Evolutionary conservation across 2,888 invertebrate genomes (phyloP).

Genomic region (Drosophila cracens): DNA sequence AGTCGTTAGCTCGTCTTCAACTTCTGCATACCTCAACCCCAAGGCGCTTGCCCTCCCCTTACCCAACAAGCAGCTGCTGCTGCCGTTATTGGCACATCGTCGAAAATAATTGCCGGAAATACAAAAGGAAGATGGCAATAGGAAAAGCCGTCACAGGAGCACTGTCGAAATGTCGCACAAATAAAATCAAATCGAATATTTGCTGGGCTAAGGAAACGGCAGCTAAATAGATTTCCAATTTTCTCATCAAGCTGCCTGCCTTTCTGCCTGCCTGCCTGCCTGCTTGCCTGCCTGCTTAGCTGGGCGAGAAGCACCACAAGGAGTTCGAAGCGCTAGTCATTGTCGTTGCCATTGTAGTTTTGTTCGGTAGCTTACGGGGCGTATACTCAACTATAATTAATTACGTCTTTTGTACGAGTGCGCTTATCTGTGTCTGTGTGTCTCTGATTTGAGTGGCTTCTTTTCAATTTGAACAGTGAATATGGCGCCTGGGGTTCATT

Average conservation of each 20-base stretch:
- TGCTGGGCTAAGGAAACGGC: constrained; percentile 42
- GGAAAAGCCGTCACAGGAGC: not conserved
- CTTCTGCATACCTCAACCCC: not conserved
- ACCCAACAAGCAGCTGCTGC: not conserved
- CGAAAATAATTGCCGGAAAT: constrained; percentile 79
- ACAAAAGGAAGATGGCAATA: constrained; percentile 67
- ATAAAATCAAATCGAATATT: constrained; percentile 62
- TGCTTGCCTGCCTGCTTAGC: constrained; percentile 1
- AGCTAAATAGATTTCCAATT: constrained; percentile 75
- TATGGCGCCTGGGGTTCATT: constrained; percentile 61
- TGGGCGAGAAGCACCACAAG: constrained; percentile 69
- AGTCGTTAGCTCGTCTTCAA: constrained; percentile 62
- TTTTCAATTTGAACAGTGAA: constrained; percentile 69
- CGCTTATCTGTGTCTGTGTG: constrained; percentile 18
- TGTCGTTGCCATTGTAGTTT: constrained; percentile 31
- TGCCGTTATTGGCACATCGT: constrained; percentile 70
- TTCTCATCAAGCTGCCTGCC: constrained; percentile 42
- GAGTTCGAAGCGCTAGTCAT: constrained; percentile 26
- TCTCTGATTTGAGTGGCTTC: constrained; percentile 67
- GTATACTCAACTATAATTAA: constrained; percentile 73
- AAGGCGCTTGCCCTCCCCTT: not conserved
- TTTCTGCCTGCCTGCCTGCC: not conserved
- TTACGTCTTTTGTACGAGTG: constrained; percentile 53
- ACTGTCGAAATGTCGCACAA: constrained; percentile 34
- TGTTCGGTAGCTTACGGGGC: constrained; percentile 53